Conservation (phyloP, 2,888 invertebrate genomes). For the Meliscaeva auricollis region DNA sequence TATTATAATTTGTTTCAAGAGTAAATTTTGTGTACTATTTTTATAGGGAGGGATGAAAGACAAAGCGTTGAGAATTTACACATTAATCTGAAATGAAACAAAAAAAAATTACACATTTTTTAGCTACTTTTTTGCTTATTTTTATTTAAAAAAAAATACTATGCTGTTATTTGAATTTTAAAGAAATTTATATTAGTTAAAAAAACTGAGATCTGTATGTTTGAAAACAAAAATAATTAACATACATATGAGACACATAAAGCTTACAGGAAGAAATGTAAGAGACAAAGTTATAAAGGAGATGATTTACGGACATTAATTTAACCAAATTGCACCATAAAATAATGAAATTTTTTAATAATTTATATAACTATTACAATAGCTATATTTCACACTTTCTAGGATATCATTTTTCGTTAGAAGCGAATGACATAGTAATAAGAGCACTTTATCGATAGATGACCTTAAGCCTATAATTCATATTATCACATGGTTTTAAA, state of each 20-base stretch:
- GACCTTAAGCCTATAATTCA: too few species aligned
- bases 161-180: slow-evolving; percentile 61
- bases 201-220: slow-evolving; percentile 29
- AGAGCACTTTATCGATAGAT: too few species aligned
- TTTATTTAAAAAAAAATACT: slow-evolving; percentile 57
- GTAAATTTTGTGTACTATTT: slow-evolving; percentile 71
- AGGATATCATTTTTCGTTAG: too few species aligned
- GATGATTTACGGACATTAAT: slow-evolving; percentile 37
- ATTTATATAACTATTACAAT: too few species aligned
- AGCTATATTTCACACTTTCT: too few species aligned
- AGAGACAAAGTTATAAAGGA: slow-evolving; percentile 32
- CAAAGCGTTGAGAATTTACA: slow-evolving; percentile 80
- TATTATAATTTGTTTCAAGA: slow-evolving; percentile 56
- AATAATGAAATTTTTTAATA: background rate
- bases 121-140: slow-evolving; percentile 65
- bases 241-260: slow-evolving; percentile 61
- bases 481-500: too few species aligned
- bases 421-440: too few species aligned
- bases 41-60: slow-evolving; percentile 74
- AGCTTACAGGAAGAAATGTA: slow-evolving; percentile 59
- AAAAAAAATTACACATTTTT: slow-evolving; percentile 80
- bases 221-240: background rate
- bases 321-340: background rate
- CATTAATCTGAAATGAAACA: slow-evolving; percentile 83
- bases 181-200: slow-evolving; percentile 24